These are phyloP conservation scores for Drosophila atripex DNA, from an alignment of 2,888 invertebrate species.

Conservation along the genomic window DNA sequence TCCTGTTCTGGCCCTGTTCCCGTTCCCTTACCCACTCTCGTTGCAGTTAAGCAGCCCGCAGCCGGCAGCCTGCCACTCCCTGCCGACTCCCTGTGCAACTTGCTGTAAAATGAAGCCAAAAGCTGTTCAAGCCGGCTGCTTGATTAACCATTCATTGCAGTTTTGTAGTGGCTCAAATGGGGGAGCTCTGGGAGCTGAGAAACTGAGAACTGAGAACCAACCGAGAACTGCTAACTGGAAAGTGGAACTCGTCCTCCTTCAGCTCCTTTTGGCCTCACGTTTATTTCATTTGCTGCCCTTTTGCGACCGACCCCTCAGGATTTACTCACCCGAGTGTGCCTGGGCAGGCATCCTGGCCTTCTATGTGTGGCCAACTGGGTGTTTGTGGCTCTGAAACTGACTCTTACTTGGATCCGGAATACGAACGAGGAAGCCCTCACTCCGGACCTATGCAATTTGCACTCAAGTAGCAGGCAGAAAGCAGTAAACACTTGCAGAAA, in stretches of 20 bases:
- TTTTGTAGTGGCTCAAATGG: constrained; percentile 71
- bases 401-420: constrained; percentile 38
- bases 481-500: constrained; percentile 43
- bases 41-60: constrained; percentile 6
- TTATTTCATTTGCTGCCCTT: constrained; percentile 54
- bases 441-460: constrained; percentile 68
- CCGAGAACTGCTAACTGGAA: constrained; percentile 20
- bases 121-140: constrained; percentile 72
- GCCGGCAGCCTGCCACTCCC: constrained; percentile 4
- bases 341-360: constrained; percentile 46
- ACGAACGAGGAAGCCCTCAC: constrained; percentile 25
- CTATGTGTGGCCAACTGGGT: constrained; percentile 42
- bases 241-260: constrained; percentile 58
- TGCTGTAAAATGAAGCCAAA: constrained; percentile 69
- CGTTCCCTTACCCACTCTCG: constrained; percentile 21
- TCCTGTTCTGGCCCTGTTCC: constrained; percentile 28
- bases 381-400: constrained; percentile 47
- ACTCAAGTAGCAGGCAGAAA: constrained; percentile 66
- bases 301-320: constrained; percentile 27
- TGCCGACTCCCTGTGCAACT: constrained; percentile 47
- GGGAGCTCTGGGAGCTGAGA: constrained; percentile 23
- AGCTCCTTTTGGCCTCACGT: constrained; percentile 52
- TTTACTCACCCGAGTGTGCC: constrained; percentile 59
- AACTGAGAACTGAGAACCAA: constrained; percentile 15
- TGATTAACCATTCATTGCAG: constrained; percentile 77